Evolutionary conservation across 2,113 vertebrate species (phyloP).

Genomic region (Trachemys scripta): DNA sequence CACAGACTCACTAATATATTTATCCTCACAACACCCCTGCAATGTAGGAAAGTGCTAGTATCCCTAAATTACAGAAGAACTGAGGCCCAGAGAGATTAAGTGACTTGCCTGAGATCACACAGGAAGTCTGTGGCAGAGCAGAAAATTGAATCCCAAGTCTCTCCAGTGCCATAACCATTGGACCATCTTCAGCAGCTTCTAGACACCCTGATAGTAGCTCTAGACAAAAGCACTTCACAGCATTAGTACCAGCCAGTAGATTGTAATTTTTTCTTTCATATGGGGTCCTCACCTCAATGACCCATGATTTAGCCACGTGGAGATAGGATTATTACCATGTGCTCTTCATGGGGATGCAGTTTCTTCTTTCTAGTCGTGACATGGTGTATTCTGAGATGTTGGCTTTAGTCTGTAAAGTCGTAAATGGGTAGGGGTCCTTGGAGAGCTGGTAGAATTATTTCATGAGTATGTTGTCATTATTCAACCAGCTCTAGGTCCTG

Average conservation of each 20-base stretch:
- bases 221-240: neutral
- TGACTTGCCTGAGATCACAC: no score
- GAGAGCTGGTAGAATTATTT: neutral
- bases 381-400: rapidly evolving
- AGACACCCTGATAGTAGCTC: neutral
- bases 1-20: no score
- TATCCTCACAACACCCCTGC: no score
- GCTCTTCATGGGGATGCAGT: neutral
- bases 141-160: no score
- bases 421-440: neutral
- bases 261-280: neutral
- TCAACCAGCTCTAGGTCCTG: neutral
- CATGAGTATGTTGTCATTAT: neutral
- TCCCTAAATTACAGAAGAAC: no score
- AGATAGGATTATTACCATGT: rapidly evolving
- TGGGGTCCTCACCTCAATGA: neutral
- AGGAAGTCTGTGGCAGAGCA: no score
- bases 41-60: no score
- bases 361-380: neutral
- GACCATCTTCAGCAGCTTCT: no score
- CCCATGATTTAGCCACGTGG: neutral
- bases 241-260: neutral
- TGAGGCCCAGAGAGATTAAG: no score
- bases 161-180: no score
- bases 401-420: neutral